Evolutionary conservation across 1,140 invertebrate species (phyloP), one percentile per base, ranked within the genome.

Genomic region (Zaprionus kolodkinae): DNA sequence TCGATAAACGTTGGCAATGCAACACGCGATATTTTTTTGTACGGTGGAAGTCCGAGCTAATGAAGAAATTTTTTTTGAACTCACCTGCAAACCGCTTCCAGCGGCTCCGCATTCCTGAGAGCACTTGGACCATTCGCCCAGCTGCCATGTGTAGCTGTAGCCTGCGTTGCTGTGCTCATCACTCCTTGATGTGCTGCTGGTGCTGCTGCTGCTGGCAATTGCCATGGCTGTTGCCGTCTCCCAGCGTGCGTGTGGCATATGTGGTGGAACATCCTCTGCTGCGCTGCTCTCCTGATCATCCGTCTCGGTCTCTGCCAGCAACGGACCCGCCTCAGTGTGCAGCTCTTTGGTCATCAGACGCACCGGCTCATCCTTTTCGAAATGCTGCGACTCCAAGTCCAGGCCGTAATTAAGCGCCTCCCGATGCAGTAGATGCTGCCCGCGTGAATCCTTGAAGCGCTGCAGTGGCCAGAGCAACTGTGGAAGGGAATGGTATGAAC

Each of bases 91-190:
- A 30, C 91, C 92, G 21, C 78, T 87, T 3, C 96, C 97, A 62
- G 95, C 95, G 36, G 96, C 96, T 9, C 97, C 97, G 89, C 98
- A 99, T 10, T 95, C 95, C 81, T 96, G 95, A 3, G 96, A 97
- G 93, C 98, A 99, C 33, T 95, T 94, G 1, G 97, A 97, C 97
- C 97, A 98, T 30, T 96, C 95, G 1, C 96, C 95, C 6, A 96
- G 95, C 71, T 95, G 93, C 97, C 97, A 98, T 79, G 96, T 95
- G 87, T 97, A 97, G 81, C 95, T 94, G 68, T 95, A 93, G 66
- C 94, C 94, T 43, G 94, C 94, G 27, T 3, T 30, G 40, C 17
- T 68, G 12, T 30, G 25, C 10, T 30, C 15, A 33, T 35, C 15
- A 38, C 59, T 64, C 35, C 38, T 38, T 33, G 5, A 11, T 9